Evolutionary conservation across 37 sponge, comb jelly and placozoan species (phyloP).

Genomic region (Agelas oroides): DNA sequence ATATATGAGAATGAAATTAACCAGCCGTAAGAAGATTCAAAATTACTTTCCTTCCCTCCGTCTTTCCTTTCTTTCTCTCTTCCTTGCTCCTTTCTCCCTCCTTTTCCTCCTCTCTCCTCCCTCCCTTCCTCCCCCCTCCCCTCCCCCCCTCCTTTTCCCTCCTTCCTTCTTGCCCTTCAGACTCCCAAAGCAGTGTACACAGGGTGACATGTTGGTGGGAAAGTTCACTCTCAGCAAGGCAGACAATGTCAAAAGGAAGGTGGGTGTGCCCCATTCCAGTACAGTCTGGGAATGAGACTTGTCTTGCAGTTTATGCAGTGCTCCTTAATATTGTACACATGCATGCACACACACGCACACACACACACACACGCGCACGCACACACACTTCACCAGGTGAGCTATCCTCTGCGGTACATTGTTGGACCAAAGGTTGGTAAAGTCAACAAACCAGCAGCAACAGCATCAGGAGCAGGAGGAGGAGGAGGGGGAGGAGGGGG

Average conservation of each 20-base stretch:
- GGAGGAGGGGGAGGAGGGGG: neutral
- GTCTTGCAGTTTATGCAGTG: no score
- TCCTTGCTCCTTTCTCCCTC: no score
- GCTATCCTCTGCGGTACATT: constrained; percentile 60
- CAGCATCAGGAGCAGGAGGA: neutral
- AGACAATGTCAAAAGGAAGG: constrained; percentile 66
- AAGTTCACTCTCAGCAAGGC: constrained; percentile 57
- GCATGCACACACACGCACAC: constrained; percentile 1
- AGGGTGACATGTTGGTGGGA: constrained; percentile 65
- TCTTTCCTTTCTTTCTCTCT: constrained; percentile 1
- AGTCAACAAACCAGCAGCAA: neutral
- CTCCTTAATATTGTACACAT: neutral
- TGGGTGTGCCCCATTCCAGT: no score
- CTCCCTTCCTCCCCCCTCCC: no score
- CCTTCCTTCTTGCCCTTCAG: neutral
- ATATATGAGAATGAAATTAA: no score
- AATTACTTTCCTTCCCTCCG: no score
- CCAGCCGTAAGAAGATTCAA: no score
- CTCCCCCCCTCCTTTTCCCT: no score
- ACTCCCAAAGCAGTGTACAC: constrained; percentile 22
- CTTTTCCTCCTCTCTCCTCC: no score
- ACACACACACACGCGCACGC: constrained; percentile 7
- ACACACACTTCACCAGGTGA: constrained; percentile 41
- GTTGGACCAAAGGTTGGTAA: constrained; percentile 51
- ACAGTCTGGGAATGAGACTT: no score